Base-by-base conservation (phyloP, 2,888 invertebrate species). In the Erannis defoliaria region DNA sequence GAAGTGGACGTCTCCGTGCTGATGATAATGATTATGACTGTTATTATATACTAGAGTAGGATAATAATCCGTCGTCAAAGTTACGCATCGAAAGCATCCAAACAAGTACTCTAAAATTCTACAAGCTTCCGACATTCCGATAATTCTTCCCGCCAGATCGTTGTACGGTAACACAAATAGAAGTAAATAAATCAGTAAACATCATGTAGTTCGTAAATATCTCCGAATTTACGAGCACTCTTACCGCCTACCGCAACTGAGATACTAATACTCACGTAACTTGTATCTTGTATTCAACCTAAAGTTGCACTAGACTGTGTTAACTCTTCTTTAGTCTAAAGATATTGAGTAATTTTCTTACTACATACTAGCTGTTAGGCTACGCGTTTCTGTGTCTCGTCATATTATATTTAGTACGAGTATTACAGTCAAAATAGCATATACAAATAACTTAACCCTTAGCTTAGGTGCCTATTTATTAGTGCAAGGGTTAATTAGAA, bases 171-270 rank as follows among this genome's bases (percentile, higher is more conserved):
- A 63, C 61, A 56, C 19, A 65, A 68, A 68, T 68, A 68, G 65
- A 68, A 51, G 50, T 29, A 40, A 62, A 62, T 66, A 66, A 62
- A 64, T 68, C 61, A 64, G 56, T 60, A 55, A 66, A 54, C 42
- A 55, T 55, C 29, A n/a, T 8, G 56, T 51, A 40, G 62, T 65
- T 58, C 62, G 63, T 58, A 62, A 60, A 60, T 58, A 65, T 63
- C 48, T 53, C 40, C 21, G 49, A 38, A 66, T 68, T 66, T 66
- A 68, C 62, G 58, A 56, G 31, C 40, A 45, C 54, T 50, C 37
- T 49, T 48, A 50, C 58, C 63, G 60, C 65, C 65, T 64, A 64
- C 66, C 40, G 63, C 51, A 63, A 61, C 62, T 55, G 49, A 26
- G 35, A 23, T 53, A 50, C 37, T 38, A 33, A 59, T 48, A 37